Base-by-base conservation (phyloP, 2,797 vertebrate genomes). In the Ficedula albicollis region DNA sequence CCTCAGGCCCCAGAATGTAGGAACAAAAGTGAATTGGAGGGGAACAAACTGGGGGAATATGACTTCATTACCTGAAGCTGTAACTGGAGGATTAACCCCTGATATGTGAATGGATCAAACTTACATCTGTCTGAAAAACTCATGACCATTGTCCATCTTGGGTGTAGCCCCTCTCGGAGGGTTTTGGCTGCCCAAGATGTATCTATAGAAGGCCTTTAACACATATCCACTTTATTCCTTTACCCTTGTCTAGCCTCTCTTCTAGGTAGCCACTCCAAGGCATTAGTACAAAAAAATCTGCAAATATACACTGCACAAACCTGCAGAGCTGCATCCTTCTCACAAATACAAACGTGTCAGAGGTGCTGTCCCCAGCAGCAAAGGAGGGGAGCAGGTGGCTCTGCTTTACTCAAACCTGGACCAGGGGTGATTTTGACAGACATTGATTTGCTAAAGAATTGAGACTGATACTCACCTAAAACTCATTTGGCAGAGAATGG, bases 121-220 rank as follows among this genome's bases (percentile, higher is more conserved):
- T 27, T 29, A 2, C 0, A 32, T 3, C 6, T 56, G 52, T 29
- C 10, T 49, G 43, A 68, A 49, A 39, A 68, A 18, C 34, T 49
- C 6, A 0, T 41, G 23, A 15, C 25, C 19, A 48, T 27, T 0
- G 1, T 58, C 43, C 36, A 23, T 9, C 36, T 7, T 15, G 30
- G 23, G 10, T 23, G 7, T 18, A 27, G 7, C 0, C 34, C 0
- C 43, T 5, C 34, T 39, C 0, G 0, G 10, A 49, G 34, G 36
- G 4, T 39, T 80, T 23, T 29, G 12, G 34, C 15, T 80, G 30
- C 10, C 19, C 43, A 41, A 49, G 34, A 25, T 29, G 43, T 14
- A 6, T 15, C 25, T 59, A 5, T 15, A 8, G 25, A 41, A 58
- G 8, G 25, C 20, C 6, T 68, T 49, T 29, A 80, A 49, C 18